phyloP scores from a whole-genome alignment of 2,888 invertebrate species.

The Syrista parreyssii region DNA sequence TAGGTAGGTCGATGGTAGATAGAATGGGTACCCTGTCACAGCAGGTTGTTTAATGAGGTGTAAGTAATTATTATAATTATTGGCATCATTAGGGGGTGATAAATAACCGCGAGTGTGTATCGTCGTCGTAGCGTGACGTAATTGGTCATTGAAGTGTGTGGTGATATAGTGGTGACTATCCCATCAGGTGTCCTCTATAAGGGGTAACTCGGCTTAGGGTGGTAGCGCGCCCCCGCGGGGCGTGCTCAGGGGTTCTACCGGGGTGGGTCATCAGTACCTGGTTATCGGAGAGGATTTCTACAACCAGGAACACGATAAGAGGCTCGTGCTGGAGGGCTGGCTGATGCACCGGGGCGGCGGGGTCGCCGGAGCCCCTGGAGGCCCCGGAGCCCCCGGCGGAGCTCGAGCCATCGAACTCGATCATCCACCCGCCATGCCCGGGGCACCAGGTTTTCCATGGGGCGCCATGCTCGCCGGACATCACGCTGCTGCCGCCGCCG shows the following conservation, averaged over 20 bases:
- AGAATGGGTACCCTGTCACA: too few species aligned
- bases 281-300: conserved; percentile 51
- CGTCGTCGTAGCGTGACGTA: too few species aligned
- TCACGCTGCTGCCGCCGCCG: conserved; percentile 70
- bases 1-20: too few species aligned
- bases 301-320: conserved; percentile 37
- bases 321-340: conserved; percentile 62
- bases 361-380: conserved; percentile 83
- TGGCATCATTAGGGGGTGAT: too few species aligned
- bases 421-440: conserved; percentile 39
- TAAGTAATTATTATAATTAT: too few species aligned
- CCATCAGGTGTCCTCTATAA: conserved; percentile 45
- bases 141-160: too few species aligned
- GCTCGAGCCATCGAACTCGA: conserved; percentile 18
- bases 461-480: conserved; percentile 63
- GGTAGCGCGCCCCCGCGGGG: conserved; percentile 38
- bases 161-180: neutral
- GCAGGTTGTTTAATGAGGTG: too few species aligned
- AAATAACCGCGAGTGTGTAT: too few species aligned
- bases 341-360: conserved; percentile 85
- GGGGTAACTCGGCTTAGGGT: too few species aligned
- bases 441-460: conserved; percentile 61
- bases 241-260: conserved; percentile 37
- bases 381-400: conserved; percentile 75
- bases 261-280: conserved; percentile 51